Conservation (phyloP, 1,140 invertebrate species). For the Olivierus martensii region DNA sequence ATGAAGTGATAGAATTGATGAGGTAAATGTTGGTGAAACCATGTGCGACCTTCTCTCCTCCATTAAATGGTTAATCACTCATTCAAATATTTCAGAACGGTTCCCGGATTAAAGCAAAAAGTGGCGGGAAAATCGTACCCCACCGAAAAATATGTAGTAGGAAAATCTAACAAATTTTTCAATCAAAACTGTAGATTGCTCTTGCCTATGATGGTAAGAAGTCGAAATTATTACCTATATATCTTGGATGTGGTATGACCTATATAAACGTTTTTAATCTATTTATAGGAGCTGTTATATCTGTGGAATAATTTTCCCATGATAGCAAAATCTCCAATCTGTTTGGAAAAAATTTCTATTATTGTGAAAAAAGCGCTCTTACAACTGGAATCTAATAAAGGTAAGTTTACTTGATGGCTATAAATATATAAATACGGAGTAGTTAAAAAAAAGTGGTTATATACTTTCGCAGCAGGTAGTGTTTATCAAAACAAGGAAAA, state of each 20-base stretch:
- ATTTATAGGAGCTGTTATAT: slow-evolving; percentile 62
- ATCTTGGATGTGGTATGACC: not conserved
- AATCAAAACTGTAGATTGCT: slow-evolving; percentile 55
- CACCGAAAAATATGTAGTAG: slow-evolving; percentile 88
- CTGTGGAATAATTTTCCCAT: slow-evolving; percentile 88
- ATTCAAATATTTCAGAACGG: slow-evolving; percentile 51
- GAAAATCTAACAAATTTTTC: slow-evolving; percentile 62
- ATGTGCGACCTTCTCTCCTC: no score
- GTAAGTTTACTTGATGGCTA: no score
- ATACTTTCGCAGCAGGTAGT: no score
- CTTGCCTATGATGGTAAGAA: slow-evolving; percentile 51
- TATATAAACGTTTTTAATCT: not conserved
- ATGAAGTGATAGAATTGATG: slow-evolving; percentile 37
- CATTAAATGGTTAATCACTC: no score
- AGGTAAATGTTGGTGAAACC: no score
- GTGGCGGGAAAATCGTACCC: slow-evolving; percentile 93
- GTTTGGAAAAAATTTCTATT: slow-evolving; percentile 53
- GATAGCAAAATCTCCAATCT: slow-evolving; percentile 50
- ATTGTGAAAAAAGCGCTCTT: slow-evolving; percentile 49
- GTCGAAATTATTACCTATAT: not conserved
- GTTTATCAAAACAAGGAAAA: no score
- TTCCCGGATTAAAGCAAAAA: slow-evolving; percentile 65
- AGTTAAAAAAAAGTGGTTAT: no score
- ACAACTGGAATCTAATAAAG: slow-evolving; percentile 21
- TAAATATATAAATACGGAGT: no score